Evolutionary conservation across 2,888 invertebrate genomes (phyloP).

Genomic region (Morpho achilles): DNA sequence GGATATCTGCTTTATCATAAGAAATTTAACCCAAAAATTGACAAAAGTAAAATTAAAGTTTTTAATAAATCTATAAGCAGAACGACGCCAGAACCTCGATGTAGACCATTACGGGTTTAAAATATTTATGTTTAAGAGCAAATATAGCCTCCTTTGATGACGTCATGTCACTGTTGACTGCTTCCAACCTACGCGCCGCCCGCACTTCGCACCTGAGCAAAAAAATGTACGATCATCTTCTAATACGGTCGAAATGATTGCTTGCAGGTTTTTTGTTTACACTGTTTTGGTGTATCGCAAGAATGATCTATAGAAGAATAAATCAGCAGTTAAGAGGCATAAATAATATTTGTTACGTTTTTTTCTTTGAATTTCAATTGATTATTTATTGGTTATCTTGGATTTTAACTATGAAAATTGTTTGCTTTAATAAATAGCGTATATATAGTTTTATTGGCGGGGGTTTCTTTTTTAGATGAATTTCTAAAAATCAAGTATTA

Average conservation of each 20-base stretch:
- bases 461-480: too few species aligned
- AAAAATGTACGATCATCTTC: conserved; percentile 21
- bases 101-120: neutral
- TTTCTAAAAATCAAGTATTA: too few species aligned
- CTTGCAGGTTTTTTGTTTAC: conserved; percentile 11
- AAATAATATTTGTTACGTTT: neutral
- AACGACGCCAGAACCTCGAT: too few species aligned
- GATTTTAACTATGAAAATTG: too few species aligned
- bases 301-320: conserved; percentile 1
- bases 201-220: conserved; percentile 19
- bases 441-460: too few species aligned
- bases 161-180: conserved; percentile 42
- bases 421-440: too few species aligned
- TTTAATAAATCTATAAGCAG: too few species aligned
- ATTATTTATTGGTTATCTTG: neutral
- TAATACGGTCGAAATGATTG: conserved; percentile 13
- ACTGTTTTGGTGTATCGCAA: conserved; percentile 8
- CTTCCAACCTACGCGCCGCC: conserved; percentile 32
- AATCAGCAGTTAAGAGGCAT: neutral
- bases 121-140: conserved; percentile 1
- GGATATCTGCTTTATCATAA: too few species aligned
- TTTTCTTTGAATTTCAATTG: neutral
- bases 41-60: too few species aligned
- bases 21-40: too few species aligned
- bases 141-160: conserved; percentile 12